Evolutionary conservation across 2,797 vertebrate genomes (phyloP).

Genomic region (Propithecus perrieri): DNA sequence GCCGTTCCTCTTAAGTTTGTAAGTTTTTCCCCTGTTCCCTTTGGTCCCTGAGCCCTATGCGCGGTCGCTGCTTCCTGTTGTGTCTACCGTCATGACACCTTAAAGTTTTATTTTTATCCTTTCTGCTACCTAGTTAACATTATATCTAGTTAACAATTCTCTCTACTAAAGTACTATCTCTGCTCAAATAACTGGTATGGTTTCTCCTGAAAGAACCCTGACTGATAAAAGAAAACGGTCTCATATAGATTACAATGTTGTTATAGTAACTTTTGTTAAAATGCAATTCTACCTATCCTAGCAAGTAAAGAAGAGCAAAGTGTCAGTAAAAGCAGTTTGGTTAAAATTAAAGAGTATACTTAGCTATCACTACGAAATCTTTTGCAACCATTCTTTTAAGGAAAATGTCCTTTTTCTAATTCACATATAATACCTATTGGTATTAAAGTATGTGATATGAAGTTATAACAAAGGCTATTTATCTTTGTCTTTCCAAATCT

Average conservation of each 20-base stretch:
- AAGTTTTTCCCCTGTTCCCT: background rate
- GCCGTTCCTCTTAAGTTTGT: background rate
- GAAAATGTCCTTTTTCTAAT: conserved; percentile 16
- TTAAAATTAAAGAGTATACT: conserved; percentile 9
- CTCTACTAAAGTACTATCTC: conserved; percentile 1
- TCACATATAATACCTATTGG: background rate
- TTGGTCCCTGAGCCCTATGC: background rate
- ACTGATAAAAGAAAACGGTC: background rate
- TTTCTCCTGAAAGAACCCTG: background rate
- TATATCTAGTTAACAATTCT: conserved; percentile 8
- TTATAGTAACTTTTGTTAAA: background rate
- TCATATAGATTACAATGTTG: background rate
- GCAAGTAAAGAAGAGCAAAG: conserved; percentile 13
- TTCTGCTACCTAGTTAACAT: conserved; percentile 14
- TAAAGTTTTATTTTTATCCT: conserved; percentile 26
- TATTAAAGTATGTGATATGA: background rate
- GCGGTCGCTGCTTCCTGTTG: background rate
- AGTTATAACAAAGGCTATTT: background rate
- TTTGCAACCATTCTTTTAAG: background rate
- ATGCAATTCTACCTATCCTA: background rate
- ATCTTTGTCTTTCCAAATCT: conserved; percentile 25
- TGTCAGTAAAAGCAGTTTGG: background rate
- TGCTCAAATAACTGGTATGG: background rate
- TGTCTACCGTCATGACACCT: background rate
- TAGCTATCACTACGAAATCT: background rate